These are phyloP conservation scores for Hoplodrina ambigua DNA, from an alignment of 2,888 invertebrate genomes.

Conservation along the genomic window DNA sequence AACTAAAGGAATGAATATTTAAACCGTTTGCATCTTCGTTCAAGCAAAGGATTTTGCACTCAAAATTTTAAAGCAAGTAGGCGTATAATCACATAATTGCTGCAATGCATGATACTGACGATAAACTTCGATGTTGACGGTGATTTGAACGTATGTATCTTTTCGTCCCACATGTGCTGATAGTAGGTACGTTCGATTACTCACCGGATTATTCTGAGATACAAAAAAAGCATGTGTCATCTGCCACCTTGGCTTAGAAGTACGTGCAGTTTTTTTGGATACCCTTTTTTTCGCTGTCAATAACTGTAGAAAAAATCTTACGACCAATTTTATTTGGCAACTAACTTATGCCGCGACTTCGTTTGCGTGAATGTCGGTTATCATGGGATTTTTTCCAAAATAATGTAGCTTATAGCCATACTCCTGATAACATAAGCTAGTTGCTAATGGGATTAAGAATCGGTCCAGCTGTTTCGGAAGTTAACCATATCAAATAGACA, in stretches of 20 bases:
- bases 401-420: too few species aligned
- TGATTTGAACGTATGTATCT: constrained; percentile 25
- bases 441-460: too few species aligned
- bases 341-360: too few species aligned
- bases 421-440: too few species aligned
- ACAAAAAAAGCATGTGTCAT: constrained; percentile 65
- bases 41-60: constrained; percentile 25
- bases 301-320: constrained; percentile 26
- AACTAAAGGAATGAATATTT: background rate
- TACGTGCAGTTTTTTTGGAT: constrained; percentile 47
- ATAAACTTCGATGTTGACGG: constrained; percentile 37
- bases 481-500: too few species aligned
- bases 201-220: constrained; percentile 61
- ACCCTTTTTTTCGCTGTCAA: constrained; percentile 12
- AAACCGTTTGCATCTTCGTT: background rate
- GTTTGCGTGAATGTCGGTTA: too few species aligned
- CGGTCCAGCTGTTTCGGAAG: too few species aligned
- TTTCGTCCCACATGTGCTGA: constrained; percentile 48
- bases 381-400: too few species aligned
- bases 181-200: constrained; percentile 55
- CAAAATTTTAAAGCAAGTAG: constrained; percentile 4
- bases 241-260: constrained; percentile 29
- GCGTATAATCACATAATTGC: constrained; percentile 39
- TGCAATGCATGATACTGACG: constrained; percentile 19
- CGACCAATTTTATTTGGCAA: constrained; percentile 11